Conservation (phyloP, 2,888 invertebrate species). For the Diarsia rubi region DNA sequence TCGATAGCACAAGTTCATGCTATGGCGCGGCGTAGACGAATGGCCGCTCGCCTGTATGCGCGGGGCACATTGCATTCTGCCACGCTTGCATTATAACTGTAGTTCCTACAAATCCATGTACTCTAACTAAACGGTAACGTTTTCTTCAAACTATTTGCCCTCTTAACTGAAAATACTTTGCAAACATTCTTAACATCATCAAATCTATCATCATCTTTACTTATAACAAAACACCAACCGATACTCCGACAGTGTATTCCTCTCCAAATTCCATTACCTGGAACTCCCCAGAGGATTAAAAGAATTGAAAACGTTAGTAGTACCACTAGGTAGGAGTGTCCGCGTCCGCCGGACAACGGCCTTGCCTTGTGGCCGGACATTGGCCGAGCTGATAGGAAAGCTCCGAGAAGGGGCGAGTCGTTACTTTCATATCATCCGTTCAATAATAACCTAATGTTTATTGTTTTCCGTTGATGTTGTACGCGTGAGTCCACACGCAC, state of each 20-base stretch:
- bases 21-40: too few species aligned
- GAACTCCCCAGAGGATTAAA: slow-evolving; percentile 25
- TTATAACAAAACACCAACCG: not conserved
- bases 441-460: slow-evolving; percentile 24
- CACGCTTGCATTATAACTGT: too few species aligned
- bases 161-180: not conserved
- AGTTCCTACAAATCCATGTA: too few species aligned
- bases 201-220: not conserved
- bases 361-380: not conserved
- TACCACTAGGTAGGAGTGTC: slow-evolving; percentile 6
- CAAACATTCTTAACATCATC: not conserved
- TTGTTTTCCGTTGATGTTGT: slow-evolving; percentile 6
- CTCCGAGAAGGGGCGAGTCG: not conserved
- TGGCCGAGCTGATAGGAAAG: slow-evolving; percentile 38
- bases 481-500: not conserved
- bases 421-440: slow-evolving; percentile 36
- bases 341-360: not conserved
- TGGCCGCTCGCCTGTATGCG: too few species aligned
- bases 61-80: too few species aligned
- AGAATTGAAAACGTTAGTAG: slow-evolving; percentile 50
- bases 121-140: not conserved
- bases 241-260: not conserved
- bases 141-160: not conserved
- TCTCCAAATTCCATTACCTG: slow-evolving; percentile 10
- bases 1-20: too few species aligned